Percentiles rank a stretch among this genome's conserved stretches.
These are phyloP conservation scores for Nomada ruficornis DNA, from an alignment of 2,888 invertebrate species.

Conservation along the genomic window DNA sequence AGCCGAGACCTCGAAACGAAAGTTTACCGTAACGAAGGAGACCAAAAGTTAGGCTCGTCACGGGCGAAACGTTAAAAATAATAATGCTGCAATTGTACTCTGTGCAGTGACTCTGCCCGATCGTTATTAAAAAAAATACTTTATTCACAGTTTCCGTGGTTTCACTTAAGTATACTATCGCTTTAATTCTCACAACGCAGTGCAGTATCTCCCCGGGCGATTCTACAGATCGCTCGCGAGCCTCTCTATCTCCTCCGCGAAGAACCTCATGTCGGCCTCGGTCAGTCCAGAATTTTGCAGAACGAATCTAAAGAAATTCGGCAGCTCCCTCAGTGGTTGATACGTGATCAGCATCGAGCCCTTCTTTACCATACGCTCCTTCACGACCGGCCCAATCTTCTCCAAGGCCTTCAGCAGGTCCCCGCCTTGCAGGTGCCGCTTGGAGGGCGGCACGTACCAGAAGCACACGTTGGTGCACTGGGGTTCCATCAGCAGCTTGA, in stretches of 20 bases:
- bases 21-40: slow-evolving; percentile 1
- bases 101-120: not conserved
- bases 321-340: slow-evolving; percentile 93
- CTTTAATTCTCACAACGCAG: not conserved
- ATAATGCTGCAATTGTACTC: slow-evolving; percentile 23
- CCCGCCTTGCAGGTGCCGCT: slow-evolving; percentile 84
- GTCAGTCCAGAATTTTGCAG: slow-evolving; percentile 95
- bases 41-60: not conserved
- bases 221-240: slow-evolving; percentile 89
- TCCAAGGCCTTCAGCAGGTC: slow-evolving; percentile 87
- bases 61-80: not conserved
- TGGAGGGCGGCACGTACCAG: slow-evolving; percentile 95
- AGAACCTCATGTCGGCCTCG: slow-evolving; percentile 93
- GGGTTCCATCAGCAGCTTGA: slow-evolving; percentile 91
- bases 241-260: slow-evolving; percentile 94
- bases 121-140: slow-evolving; percentile 24
- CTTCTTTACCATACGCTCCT: slow-evolving; percentile 97
- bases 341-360: slow-evolving; percentile 99
- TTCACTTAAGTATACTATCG: not conserved
- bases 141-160: slow-evolving; percentile 18
- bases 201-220: no score
- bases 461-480: slow-evolving; percentile 98
- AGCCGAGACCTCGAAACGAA: not conserved
- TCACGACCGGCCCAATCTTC: slow-evolving; percentile 95
- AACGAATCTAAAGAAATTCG: slow-evolving; percentile 98